Evolutionary conservation across 2,888 invertebrate genomes (phyloP), one percentile per base, ranked within the genome.

Genomic region (Troides helena): DNA sequence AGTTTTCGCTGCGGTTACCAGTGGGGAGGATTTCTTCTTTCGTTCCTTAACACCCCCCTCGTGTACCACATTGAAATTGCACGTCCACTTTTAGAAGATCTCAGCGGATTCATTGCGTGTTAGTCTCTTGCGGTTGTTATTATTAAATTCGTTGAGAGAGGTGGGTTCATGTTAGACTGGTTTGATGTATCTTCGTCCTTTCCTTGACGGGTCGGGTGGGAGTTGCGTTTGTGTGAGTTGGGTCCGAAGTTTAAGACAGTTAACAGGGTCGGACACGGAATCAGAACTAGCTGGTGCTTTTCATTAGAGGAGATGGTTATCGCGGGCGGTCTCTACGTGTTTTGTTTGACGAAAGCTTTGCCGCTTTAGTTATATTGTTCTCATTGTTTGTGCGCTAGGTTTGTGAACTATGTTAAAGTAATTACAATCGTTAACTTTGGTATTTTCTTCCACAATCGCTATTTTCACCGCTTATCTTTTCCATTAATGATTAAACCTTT

Each of bases 281-380:
- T 91, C 90, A 90, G 86, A 85, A 85, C 81, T 83, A 80, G 81
- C 81, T 81, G 85, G 84, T 83, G 87, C 87, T 89, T 90, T 90
- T 91, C 91, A 92, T 92, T 91, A 90, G 88, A 85, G 81, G 82
- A 85, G 87, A 89, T 87, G 87, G 90, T 88, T 89, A 90, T 90
- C 88, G 78, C 70, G 72, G 74, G 70, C 46, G 76, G 72, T 82
- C 62, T 73, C 81, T 83, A 85, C 84, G 83, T 86, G 89, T 87
- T 85, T 85, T 87, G 88, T 89, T 86, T 85, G 81, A 83, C 79
- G 83, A 82, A 80, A 80, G 75, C 76, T 81, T 77, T 75, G 80
- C 80, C 64, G 39, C n/a, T 81, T 81, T 83, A 83, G 84, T 87
- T 83, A 80, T 81, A 79, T 80, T 74, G 76, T 73, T 72, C 74